These are phyloP conservation scores for Sylvicola cinctus DNA, from an alignment of 2,888 invertebrate species.

Conservation along the genomic window DNA sequence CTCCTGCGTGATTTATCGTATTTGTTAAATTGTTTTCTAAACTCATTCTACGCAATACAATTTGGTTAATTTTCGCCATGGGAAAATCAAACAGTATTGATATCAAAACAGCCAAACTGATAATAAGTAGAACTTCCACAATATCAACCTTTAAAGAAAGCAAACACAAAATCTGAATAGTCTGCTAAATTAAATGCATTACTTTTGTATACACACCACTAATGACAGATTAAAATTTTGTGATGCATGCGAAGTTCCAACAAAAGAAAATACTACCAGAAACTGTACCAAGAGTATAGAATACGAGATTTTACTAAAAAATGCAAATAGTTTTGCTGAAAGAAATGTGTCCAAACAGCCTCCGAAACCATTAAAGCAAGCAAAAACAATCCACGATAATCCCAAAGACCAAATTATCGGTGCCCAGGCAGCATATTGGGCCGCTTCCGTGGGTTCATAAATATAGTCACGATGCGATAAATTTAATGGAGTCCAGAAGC, in stretches of 20 bases:
- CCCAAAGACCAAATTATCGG: constrained; percentile 38
- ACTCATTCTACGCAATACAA: neutral
- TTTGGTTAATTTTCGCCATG: constrained; percentile 27
- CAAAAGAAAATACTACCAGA: constrained; percentile 40
- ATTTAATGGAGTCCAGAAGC: constrained; percentile 36
- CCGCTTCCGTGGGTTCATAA: constrained; percentile 36
- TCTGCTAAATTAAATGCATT: constrained; percentile 3
- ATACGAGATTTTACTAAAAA: constrained; percentile 44
- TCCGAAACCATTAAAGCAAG: constrained; percentile 32
- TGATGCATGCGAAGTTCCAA: constrained; percentile 37
- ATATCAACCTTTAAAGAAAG: constrained; percentile 30
- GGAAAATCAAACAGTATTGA: constrained; percentile 44
- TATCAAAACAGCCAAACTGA: constrained; percentile 30
- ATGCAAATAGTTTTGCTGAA: constrained; percentile 31
- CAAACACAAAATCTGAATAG: constrained; percentile 2
- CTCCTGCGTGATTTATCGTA: neutral
- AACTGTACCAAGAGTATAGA: constrained; percentile 45
- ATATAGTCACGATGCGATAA: constrained; percentile 35
- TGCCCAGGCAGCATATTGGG: constrained; percentile 40
- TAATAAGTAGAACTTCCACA: constrained; percentile 31
- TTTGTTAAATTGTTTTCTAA: neutral
- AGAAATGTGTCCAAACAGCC: constrained; percentile 32
- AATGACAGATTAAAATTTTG: constrained; percentile 34
- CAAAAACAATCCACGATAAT: constrained; percentile 43
- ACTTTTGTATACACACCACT: constrained; percentile 28